Evolutionary conservation across 2,113 vertebrate genomes (phyloP).

Genomic region (Clarias magur): DNA sequence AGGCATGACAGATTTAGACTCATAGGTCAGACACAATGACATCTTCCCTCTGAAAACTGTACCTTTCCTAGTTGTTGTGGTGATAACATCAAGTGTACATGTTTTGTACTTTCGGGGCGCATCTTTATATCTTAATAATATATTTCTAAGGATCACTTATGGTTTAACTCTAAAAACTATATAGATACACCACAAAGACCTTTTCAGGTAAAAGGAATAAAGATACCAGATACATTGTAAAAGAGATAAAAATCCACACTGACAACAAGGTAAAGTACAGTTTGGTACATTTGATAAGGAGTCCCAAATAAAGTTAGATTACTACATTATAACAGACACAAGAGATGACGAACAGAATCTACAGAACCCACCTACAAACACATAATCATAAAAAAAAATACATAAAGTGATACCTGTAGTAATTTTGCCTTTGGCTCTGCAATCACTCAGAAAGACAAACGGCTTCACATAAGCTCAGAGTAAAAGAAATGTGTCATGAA

Average conservation of each 20-base stretch:
- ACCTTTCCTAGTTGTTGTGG: not conserved
- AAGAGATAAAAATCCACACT: not conserved
- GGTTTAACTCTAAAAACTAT: not conserved
- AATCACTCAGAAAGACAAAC: not conserved
- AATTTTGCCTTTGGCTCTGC: not conserved
- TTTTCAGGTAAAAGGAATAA: not conserved
- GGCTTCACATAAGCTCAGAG: not conserved
- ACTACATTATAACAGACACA: not conserved
- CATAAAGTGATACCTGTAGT: not conserved
- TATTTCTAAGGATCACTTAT: not conserved
- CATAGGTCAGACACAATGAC: not conserved
- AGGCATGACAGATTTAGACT: not conserved
- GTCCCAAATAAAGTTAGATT: not conserved
- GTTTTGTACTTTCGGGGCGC: not conserved
- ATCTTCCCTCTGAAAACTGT: not conserved
- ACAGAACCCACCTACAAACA: not conserved
- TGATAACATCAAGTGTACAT: not conserved
- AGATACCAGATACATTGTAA: not conserved
- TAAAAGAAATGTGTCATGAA: not conserved
- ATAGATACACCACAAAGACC: not conserved
- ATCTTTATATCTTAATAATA: not conserved
- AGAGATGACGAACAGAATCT: not conserved
- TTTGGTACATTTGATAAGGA: not conserved
- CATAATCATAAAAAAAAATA: too few relatives aligned
- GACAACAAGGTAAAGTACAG: not conserved